Base-by-base conservation (phyloP, 2,797 vertebrate genomes). In the Benthosema pterotum region DNA sequence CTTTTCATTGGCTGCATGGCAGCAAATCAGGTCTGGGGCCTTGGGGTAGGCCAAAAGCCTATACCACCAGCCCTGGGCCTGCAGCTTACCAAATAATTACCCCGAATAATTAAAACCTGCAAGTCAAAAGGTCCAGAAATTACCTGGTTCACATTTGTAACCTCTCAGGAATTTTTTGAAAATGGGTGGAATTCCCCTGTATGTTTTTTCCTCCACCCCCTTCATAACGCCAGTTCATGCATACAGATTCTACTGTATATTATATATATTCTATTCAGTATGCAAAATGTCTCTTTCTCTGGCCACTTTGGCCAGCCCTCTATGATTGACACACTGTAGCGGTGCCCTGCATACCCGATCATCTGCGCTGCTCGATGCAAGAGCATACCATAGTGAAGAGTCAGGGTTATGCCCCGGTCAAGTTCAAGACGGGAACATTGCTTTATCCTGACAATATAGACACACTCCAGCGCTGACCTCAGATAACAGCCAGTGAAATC, bases 131-230 rank as follows among this genome's bases (percentile, higher is more conserved):
- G n/a, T n/a, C n/a, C n/a, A n/a, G n/a, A n/a, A n/a, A n/a, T n/a
- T n/a, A n/a, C n/a, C n/a, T n/a, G n/a, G n/a, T n/a, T n/a, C n/a
- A n/a, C n/a, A n/a, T n/a, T n/a, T n/a, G n/a, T n/a, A n/a, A 25
- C 22, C 22, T 25, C 22, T 66, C 62, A n/a, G 65, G 67, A 80
- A 65, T 59, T 32, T 75, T 77, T 72, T 68, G 16, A 2, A 65
- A 8, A 57, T 57, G 2, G 60, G 19, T 11, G 48, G 52, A 3
- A n/a, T n/a, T n/a, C n/a, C n/a, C n/a, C 71, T 14, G 16, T 42
- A 45, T 57, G 14, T 42, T 56, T 52, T 67, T 22, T 22, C 22
- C 2, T n/a, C 2, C 22, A 28, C 61, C 48, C 66, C 65, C 57
- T 54, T 49, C 12, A 8, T 64, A 70, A 17, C 42, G 53, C 18